Conservation (phyloP, 2,113 vertebrate genomes). For the Xenus cinereus region DNA sequence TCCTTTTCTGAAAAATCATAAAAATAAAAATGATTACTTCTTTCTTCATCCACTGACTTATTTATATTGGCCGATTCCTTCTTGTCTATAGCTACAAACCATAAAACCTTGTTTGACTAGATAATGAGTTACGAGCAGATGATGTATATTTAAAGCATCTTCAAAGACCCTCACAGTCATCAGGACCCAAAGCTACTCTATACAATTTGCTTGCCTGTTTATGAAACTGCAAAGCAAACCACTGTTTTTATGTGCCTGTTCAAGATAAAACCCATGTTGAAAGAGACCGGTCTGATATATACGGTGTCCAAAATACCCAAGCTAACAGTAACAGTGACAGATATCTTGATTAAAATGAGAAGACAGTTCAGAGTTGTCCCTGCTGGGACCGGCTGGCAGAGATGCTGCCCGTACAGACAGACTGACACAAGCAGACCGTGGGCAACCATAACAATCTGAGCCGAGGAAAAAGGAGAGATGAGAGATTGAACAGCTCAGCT, state of each 20-base stretch:
- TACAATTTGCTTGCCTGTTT: not conserved
- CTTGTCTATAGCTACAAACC: not conserved
- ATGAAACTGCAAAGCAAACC: slow-evolving; percentile 36
- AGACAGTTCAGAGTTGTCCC: not conserved
- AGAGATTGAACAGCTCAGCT: not conserved
- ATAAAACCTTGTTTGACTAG: slow-evolving; percentile 13
- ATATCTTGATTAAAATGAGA: not conserved
- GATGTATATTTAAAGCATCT: not conserved
- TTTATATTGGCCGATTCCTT: not conserved
- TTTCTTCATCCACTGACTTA: not conserved
- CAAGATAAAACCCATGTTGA: slow-evolving; percentile 18
- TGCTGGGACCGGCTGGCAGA: not conserved
- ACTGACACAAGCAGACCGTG: not conserved
- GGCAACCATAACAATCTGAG: not conserved
- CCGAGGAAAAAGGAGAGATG: not conserved
- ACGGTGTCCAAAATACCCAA: too few relatives aligned
- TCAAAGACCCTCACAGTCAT: not conserved
- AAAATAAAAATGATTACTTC: not conserved
- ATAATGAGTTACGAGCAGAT: slow-evolving; percentile 33
- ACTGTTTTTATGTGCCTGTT: not conserved
- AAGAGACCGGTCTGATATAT: not conserved
- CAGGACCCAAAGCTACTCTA: not conserved
- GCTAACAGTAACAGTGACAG: slow-evolving; percentile 1
- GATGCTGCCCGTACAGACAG: not conserved
- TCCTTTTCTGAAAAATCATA: not conserved